A percentile compares a stretch with the other conserved stretches of the same genome.
Conservation (phyloP, 2,113 vertebrate genomes). For the Nibea coibor region DNA sequence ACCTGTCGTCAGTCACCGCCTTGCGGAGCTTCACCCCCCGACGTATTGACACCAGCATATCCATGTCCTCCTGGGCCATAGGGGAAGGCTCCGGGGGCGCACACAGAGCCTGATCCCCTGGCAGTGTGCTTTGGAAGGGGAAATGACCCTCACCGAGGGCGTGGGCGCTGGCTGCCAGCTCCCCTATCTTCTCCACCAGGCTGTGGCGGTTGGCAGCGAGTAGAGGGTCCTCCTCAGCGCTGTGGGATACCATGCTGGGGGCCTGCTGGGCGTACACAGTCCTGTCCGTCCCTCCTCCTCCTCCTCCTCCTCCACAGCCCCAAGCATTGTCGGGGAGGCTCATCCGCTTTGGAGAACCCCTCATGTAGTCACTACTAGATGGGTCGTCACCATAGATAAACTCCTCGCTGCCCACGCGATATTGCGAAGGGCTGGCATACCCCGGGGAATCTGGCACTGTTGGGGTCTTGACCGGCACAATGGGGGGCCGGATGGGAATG, state of each 20-base stretch:
- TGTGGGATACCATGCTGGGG: conserved; percentile 69
- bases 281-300: conserved; percentile 77
- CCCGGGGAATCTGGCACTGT: conserved; percentile 91
- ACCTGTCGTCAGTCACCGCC: conserved; percentile 94
- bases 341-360: conserved; percentile 92
- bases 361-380: conserved; percentile 86
- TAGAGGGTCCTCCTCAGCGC: conserved; percentile 87
- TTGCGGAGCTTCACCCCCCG: conserved; percentile 94
- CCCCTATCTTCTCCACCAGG: conserved; percentile 98
- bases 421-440: conserved; percentile 78
- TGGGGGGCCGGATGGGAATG: conserved; percentile 95
- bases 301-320: conserved; percentile 76
- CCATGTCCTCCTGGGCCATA: conserved; percentile 81
- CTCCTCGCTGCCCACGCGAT: conserved; percentile 89
- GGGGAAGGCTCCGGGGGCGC: conserved; percentile 60
- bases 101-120: conserved; percentile 51
- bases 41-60: conserved; percentile 96
- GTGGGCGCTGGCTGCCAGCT: conserved; percentile 93
- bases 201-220: conserved; percentile 96
- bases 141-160: conserved; percentile 96
- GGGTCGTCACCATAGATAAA: conserved; percentile 87
- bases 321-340: conserved; percentile 92
- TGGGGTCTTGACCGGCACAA: conserved; percentile 95
- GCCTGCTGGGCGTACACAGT: conserved; percentile 78
- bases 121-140: conserved; percentile 85